phyloP scores from a whole-genome alignment of 37 sponge, comb jelly and placozoan genomes.

The Halichondria panicea region DNA sequence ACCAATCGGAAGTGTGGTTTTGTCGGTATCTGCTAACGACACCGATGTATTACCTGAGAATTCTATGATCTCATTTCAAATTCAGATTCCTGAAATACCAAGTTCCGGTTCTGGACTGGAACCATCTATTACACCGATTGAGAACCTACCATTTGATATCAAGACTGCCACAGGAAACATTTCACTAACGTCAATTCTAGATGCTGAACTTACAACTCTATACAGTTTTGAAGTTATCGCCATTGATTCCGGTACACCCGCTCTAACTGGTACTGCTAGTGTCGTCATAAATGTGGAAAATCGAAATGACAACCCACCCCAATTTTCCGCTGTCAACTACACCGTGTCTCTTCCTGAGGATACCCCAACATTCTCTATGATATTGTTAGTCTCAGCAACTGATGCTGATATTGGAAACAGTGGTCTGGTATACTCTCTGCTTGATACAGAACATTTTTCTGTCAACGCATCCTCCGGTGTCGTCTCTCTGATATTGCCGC shows the following conservation, averaged over 20 bases:
- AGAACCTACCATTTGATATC: slow-evolving; percentile 23
- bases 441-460: slow-evolving; percentile 22
- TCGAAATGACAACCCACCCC: slow-evolving; percentile 51
- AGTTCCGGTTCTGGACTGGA: slow-evolving; percentile 22
- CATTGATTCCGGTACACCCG: slow-evolving; percentile 19
- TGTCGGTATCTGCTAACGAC: slow-evolving; percentile 30
- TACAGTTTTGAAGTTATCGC: slow-evolving; percentile 43
- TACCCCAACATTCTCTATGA: too few species aligned
- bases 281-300: slow-evolving; percentile 19
- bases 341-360: too few species aligned
- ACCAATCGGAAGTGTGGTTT: background rate
- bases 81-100: background rate
- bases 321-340: too few species aligned
- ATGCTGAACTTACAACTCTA: slow-evolving; percentile 19
- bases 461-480: background rate
- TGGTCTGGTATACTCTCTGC: too few species aligned
- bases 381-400: too few species aligned
- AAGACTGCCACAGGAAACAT: slow-evolving; percentile 36
- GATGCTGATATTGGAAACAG: too few species aligned
- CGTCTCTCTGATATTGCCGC: background rate
- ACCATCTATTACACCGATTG: background rate
- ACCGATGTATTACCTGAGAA: slow-evolving; percentile 22
- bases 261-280: slow-evolving; percentile 2
- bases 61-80: slow-evolving; percentile 16
- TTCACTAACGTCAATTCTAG: background rate